Evolutionary conservation across 1,140 invertebrate genomes (phyloP).

Genomic region (Orussus abietinus): DNA sequence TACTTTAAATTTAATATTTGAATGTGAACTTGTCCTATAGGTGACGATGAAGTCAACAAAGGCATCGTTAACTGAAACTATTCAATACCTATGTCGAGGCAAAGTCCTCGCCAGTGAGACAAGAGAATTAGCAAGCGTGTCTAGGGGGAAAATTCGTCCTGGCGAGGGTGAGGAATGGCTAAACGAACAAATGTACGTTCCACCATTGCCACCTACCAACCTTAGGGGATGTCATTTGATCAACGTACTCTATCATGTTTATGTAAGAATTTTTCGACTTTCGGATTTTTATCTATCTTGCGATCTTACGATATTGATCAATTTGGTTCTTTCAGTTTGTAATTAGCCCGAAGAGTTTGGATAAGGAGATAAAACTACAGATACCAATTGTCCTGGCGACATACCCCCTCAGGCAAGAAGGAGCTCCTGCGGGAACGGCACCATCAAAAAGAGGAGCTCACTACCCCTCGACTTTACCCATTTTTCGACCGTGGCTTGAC

Average conservation of each 20-base stretch:
- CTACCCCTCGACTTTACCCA: slow-evolving; percentile 88
- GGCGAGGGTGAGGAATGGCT: slow-evolving; percentile 82
- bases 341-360: slow-evolving; percentile 83
- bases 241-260: slow-evolving; percentile 90
- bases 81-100: slow-evolving; percentile 83
- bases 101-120: slow-evolving; percentile 85
- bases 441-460: slow-evolving; percentile 74
- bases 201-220: slow-evolving; percentile 91
- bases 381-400: slow-evolving; percentile 89
- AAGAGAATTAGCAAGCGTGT: slow-evolving; percentile 76
- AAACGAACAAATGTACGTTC: slow-evolving; percentile 88
- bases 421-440: slow-evolving; percentile 57
- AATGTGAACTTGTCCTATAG: too few relatives aligned
- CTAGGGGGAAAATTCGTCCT: slow-evolving; percentile 77
- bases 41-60: slow-evolving; percentile 54
- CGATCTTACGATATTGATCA: too few relatives aligned
- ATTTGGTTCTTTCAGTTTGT: slow-evolving; percentile 77
- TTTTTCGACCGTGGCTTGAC: slow-evolving; percentile 85
- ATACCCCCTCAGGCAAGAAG: slow-evolving; percentile 76
- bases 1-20: too few relatives aligned
- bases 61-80: slow-evolving; percentile 64
- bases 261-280: slow-evolving; percentile 81
- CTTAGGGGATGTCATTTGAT: slow-evolving; percentile 93
- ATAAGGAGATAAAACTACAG: slow-evolving; percentile 89
- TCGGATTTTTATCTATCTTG: too few relatives aligned